These are phyloP conservation scores for Trissolcus basalis DNA, from an alignment of 1,140 invertebrate species.

Conservation along the genomic window DNA sequence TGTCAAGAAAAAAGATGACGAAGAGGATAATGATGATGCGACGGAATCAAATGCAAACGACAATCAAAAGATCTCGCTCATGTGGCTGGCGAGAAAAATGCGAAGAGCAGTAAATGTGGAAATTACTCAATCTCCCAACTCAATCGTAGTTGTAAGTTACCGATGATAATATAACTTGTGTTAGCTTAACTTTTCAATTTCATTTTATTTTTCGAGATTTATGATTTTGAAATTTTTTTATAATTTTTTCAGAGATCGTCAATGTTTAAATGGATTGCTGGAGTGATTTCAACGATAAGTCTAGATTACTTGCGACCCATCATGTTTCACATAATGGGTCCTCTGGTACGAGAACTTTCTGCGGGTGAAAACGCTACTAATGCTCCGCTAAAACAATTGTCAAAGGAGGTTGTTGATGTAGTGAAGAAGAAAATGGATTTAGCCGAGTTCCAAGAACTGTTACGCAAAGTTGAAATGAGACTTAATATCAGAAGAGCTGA, in stretches of 20 bases:
- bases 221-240: not conserved
- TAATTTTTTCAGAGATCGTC: constrained; percentile 77
- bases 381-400: constrained; percentile 77
- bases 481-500: constrained; percentile 80
- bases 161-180: too few relatives aligned
- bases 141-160: constrained; percentile 78
- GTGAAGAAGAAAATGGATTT: constrained; percentile 81
- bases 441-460: constrained; percentile 80
- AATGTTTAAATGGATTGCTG: constrained; percentile 85
- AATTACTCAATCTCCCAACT: constrained; percentile 78
- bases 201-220: not conserved
- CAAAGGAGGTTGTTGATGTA: constrained; percentile 81
- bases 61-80: constrained; percentile 68
- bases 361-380: constrained; percentile 77
- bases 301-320: constrained; percentile 76
- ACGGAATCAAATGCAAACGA: too few relatives aligned
- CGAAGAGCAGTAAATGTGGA: constrained; percentile 84
- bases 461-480: constrained; percentile 78
- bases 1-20: constrained; percentile 23
- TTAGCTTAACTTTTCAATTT: not conserved
- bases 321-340: constrained; percentile 79
- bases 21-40: constrained; percentile 67
- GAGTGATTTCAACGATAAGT: constrained; percentile 78
- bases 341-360: constrained; percentile 83
- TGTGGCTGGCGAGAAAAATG: constrained; percentile 84